These are phyloP conservation scores for Urophycis tenuis DNA, from an alignment of 2,797 vertebrate genomes.

Conservation along the genomic window DNA sequence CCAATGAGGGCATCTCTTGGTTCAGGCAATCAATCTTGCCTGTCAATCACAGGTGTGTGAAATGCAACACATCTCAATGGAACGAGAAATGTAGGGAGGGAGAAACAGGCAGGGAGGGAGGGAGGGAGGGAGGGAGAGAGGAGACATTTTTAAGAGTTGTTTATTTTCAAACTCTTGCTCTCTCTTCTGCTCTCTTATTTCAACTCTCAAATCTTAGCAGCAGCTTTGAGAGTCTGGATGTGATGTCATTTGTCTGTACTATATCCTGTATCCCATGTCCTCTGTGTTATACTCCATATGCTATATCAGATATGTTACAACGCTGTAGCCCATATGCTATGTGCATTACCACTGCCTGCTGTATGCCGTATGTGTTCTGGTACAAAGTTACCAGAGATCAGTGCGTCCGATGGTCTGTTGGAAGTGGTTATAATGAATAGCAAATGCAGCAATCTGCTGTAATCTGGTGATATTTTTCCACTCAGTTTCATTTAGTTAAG, in stretches of 20 bases:
- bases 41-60: neutral
- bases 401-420: neutral
- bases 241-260: neutral
- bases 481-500: constrained; percentile 35
- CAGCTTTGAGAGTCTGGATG: neutral
- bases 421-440: constrained; percentile 19
- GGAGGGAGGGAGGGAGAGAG: neutral
- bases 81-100: neutral
- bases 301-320: neutral
- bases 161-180: neutral
- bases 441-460: constrained; percentile 19
- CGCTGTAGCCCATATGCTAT: neutral
- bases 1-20: neutral
- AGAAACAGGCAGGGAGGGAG: neutral
- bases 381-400: neutral
- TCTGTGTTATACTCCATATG: neutral
- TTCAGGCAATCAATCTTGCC: neutral
- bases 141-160: neutral
- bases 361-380: neutral
- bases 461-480: constrained; percentile 39
- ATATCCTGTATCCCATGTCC: neutral
- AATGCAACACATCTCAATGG: neutral
- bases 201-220: neutral
- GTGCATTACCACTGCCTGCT: neutral
- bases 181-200: neutral